phyloP scores from a whole-genome alignment of 1,140 invertebrate genomes.

The Telenomus remus region DNA sequence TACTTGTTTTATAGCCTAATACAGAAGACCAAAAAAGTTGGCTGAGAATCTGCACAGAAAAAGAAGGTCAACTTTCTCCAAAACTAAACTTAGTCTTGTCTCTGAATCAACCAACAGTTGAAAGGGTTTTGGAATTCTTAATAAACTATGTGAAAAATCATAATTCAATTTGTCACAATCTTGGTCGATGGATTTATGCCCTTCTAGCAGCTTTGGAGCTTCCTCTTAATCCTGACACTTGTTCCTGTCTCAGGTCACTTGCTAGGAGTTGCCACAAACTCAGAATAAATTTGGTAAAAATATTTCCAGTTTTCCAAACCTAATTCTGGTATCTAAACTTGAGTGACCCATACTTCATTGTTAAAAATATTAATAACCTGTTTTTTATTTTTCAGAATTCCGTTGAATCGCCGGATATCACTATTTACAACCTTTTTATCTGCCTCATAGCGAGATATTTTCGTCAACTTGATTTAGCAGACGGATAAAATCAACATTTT shows the following conservation, averaged over 20 bases:
- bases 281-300: slow-evolving; percentile 74
- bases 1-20: slow-evolving; percentile 67
- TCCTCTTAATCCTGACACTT: slow-evolving; percentile 78
- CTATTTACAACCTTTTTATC: slow-evolving; percentile 78
- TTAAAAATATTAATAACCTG: no score
- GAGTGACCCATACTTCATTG: no score
- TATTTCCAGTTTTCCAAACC: no score
- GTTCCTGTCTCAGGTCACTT: slow-evolving; percentile 75
- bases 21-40: slow-evolving; percentile 62
- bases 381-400: slow-evolving; percentile 68
- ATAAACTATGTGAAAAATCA: slow-evolving; percentile 73
- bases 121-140: slow-evolving; percentile 76
- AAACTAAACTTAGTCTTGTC: slow-evolving; percentile 72
- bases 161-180: slow-evolving; percentile 54
- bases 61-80: slow-evolving; percentile 60
- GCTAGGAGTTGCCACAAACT: slow-evolving; percentile 76
- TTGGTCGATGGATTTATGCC: slow-evolving; percentile 79
- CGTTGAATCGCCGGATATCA: slow-evolving; percentile 68
- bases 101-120: slow-evolving; percentile 75
- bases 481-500: slow-evolving; percentile 60
- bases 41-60: slow-evolving; percentile 64
- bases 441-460: slow-evolving; percentile 79
- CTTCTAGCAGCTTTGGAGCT: slow-evolving; percentile 77
- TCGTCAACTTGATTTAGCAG: slow-evolving; percentile 78
- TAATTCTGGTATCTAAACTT: no score